Evolutionary conservation across 2,113 vertebrate genomes (phyloP).

Genomic region (Muscicapa adusta): DNA sequence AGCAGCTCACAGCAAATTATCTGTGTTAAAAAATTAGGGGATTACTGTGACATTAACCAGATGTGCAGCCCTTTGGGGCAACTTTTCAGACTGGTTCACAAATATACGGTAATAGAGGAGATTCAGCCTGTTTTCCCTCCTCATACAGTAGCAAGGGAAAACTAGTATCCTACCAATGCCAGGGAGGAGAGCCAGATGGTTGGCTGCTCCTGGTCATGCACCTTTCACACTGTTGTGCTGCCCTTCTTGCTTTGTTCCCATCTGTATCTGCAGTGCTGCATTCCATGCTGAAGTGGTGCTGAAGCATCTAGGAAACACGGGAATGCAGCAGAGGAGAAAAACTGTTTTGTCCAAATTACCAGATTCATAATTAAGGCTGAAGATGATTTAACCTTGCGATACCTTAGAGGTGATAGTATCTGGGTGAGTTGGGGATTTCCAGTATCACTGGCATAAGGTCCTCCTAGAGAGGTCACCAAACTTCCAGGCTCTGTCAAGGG

Average conservation of each 20-base stretch:
- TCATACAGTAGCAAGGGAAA: neutral
- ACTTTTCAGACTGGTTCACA: neutral
- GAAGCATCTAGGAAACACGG: neutral
- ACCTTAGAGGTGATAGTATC: neutral
- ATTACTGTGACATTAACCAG: neutral
- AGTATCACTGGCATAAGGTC: neutral
- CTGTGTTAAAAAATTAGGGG: neutral
- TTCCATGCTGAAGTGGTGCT: neutral
- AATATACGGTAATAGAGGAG: neutral
- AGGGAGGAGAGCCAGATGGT: neutral
- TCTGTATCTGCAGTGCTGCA: neutral
- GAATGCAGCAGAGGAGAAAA: neutral
- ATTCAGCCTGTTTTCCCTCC: neutral
- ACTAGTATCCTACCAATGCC: neutral
- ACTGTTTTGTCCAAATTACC: neutral
- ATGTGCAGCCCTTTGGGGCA: neutral
- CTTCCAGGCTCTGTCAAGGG: neutral
- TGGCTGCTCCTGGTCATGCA: neutral
- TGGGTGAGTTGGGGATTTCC: neutral
- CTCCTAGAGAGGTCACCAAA: neutral
- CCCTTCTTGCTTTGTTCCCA: constrained; percentile 1
- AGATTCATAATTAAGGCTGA: neutral
- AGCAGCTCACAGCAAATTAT: neutral
- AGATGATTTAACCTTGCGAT: neutral
- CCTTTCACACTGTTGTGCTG: constrained; percentile 4